Base-by-base conservation (phyloP, 2,797 vertebrate genomes). In the Hapalemur alaotrensis region DNA sequence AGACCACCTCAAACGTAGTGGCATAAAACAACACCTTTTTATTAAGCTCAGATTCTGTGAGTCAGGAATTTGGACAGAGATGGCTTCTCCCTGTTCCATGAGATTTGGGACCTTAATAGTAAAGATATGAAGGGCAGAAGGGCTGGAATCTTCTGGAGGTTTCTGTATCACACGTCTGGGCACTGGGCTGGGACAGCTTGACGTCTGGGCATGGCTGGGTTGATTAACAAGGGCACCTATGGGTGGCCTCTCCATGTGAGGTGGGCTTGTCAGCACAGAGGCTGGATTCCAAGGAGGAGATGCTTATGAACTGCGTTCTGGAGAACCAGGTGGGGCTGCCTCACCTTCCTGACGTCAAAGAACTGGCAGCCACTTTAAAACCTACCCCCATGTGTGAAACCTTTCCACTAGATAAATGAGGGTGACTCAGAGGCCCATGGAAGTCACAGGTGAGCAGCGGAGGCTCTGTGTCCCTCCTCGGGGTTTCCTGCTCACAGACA, bases 401-500 rank as follows among this genome's bases (percentile, higher is more conserved):
- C 35, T 43, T n/a, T 46, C 41, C 41, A 18, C 5, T 50, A 41
- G 73, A 2, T 38, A 61, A 32, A 63, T 0, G 5, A 1, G 2
- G 5, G 63, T 7, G 25, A 63, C 43, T 38, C 23, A 0, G 14
- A 14, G 35, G 50, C 32, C 59, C 17, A 46, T 0, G 7, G 38
- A 90, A 17, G 5, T 8, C 67, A 10, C 22, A 50, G 52, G 20
- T 1, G 3, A n/a, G 43, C 50, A 25, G 54, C 7, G 0, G 3
- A 75, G 57, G 18, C 43, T 35, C 43, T 1, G 15, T 2, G 2
- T 20, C 22, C 46, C 9, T 63, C n/a, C 50, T 46, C 0, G 0
- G 25, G 12, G 28, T 61, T 12, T 30, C 30, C 2, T 15, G 18
- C 18, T 48, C 32, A 18, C 7, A 12, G 67, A 52, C 46, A 6